phyloP scores from a whole-genome alignment of 1,140 invertebrate species.

The Latrodectus geometricus region DNA sequence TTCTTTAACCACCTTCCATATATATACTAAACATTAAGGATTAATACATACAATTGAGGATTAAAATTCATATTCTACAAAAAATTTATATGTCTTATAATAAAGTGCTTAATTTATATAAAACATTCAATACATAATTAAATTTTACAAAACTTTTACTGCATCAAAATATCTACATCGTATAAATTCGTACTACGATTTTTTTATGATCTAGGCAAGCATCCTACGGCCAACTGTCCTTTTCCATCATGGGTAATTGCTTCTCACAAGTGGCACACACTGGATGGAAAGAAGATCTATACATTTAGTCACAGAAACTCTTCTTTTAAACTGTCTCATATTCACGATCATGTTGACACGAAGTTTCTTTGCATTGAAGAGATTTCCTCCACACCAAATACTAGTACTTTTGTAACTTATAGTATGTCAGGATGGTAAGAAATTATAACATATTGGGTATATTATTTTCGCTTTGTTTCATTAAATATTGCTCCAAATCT shows the following conservation, averaged over 20 bases:
- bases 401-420: constrained; percentile 60
- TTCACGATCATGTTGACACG: constrained; percentile 30
- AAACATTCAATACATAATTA: too few relatives aligned
- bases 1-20: too few relatives aligned
- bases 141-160: too few relatives aligned
- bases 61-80: too few relatives aligned
- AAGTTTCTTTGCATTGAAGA: constrained; percentile 61
- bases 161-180: too few relatives aligned
- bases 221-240: constrained; percentile 67
- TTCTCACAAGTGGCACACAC: constrained; percentile 63
- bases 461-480: too few relatives aligned
- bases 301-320: constrained; percentile 81
- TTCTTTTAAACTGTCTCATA: constrained; percentile 70
- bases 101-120: too few relatives aligned
- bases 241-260: constrained; percentile 64
- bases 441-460: not conserved
- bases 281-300: constrained; percentile 75
- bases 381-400: constrained; percentile 17
- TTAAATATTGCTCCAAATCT: too few relatives aligned
- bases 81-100: too few relatives aligned
- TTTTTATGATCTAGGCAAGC: constrained; percentile 69
- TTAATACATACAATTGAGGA: too few relatives aligned
- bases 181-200: too few relatives aligned
- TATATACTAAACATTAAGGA: too few relatives aligned
- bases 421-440: constrained; percentile 65